Conservation (phyloP, 2,113 vertebrate species). For the Urocitellus parryii region DNA sequence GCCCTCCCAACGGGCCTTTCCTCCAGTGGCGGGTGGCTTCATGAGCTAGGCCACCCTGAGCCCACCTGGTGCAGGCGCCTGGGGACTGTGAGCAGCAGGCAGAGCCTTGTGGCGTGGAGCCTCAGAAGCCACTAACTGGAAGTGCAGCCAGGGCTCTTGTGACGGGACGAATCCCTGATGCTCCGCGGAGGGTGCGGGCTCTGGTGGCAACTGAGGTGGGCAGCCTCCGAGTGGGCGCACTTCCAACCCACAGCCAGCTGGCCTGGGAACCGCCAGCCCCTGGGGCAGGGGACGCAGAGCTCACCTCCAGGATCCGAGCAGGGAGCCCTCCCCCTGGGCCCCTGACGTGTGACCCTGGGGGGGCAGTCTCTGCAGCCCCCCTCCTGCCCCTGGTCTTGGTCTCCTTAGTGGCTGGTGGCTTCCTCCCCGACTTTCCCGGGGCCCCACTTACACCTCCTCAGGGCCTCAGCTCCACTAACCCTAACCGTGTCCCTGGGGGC, state of each 20-base stretch:
- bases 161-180: not conserved
- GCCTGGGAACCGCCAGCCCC: rapidly evolving
- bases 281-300: not conserved
- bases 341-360: rapidly evolving
- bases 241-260: rapidly evolving
- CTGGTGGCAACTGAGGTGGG: not conserved
- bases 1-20: too few species aligned
- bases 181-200: not conserved
- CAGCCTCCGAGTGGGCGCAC: rapidly evolving
- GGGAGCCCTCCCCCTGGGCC: rapidly evolving
- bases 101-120: not conserved
- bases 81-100: not conserved
- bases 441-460: too few species aligned
- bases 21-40: too few species aligned
- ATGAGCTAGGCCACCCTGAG: not conserved
- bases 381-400: rapidly evolving
- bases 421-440: not conserved
- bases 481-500: not conserved
- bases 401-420: rapidly evolving
- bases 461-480: rapidly evolving
- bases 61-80: not conserved
- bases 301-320: rapidly evolving
- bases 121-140: not conserved
- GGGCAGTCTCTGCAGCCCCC: rapidly evolving
- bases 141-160: not conserved